These are phyloP conservation scores for Cyanoderma ruficeps DNA, from an alignment of 2,113 vertebrate genomes.

Conservation along the genomic window DNA sequence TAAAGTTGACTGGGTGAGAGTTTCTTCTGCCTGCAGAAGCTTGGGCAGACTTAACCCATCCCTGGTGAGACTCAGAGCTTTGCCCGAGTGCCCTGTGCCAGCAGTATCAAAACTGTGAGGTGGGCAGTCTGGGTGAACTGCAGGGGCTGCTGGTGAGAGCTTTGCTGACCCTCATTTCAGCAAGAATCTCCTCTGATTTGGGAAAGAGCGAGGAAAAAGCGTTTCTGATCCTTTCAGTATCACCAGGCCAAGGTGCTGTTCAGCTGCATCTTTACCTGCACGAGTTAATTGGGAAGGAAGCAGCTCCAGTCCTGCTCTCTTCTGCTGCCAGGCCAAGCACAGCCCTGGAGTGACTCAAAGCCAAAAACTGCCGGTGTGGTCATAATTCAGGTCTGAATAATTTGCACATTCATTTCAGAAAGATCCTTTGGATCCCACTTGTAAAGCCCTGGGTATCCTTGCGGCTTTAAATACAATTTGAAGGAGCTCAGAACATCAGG, in stretches of 20 bases:
- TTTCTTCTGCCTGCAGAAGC: not conserved
- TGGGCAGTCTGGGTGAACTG: not conserved
- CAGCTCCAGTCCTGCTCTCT: not conserved
- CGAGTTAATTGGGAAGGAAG: not conserved
- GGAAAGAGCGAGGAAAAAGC: not conserved
- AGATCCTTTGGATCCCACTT: not conserved
- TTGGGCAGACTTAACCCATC: not conserved
- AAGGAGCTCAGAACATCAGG: not conserved
- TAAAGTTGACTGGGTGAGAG: not conserved
- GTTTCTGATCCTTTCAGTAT: not conserved
- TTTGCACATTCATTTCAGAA: not conserved
- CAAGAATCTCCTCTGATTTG: not conserved
- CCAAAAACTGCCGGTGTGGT: not conserved
- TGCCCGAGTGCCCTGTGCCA: not conserved
- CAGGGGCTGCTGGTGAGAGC: accelerated
- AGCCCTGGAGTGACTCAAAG: not conserved
- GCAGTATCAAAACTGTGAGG: accelerated
- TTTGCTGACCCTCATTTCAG: not conserved
- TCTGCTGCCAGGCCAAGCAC: not conserved
- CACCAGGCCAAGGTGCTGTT: not conserved
- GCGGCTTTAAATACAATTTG: not conserved
- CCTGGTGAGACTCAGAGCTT: accelerated
- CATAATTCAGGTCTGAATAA: not conserved
- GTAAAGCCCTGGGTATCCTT: not conserved
- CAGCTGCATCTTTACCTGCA: not conserved